These are phyloP conservation scores for Papilio polyxenes DNA, from an alignment of 1,140 invertebrate species.

Conservation along the genomic window DNA sequence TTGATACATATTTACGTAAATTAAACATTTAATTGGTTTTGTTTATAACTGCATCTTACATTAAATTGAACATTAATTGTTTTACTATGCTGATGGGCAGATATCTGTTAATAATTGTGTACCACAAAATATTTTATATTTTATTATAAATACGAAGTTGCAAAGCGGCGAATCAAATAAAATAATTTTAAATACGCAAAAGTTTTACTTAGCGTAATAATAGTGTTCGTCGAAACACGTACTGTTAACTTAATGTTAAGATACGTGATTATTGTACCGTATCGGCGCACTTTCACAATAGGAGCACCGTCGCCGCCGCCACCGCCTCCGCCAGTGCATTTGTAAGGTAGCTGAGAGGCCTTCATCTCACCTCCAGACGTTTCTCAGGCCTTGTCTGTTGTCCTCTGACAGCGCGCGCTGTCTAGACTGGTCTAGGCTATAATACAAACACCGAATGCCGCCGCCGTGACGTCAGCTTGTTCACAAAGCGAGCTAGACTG, in stretches of 20 bases:
- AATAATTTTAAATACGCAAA: background rate
- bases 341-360: constrained; percentile 59
- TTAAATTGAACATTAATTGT: too few species aligned
- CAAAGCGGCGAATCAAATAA: background rate
- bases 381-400: constrained; percentile 62
- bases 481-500: constrained; percentile 10
- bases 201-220: constrained; percentile 6
- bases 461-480: constrained; percentile 44
- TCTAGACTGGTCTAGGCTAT: constrained; percentile 58
- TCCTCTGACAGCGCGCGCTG: constrained; percentile 54
- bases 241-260: constrained; percentile 28
- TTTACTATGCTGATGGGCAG: background rate
- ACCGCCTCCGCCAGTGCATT: constrained; percentile 52
- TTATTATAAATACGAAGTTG: background rate
- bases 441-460: constrained; percentile 52
- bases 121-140: background rate
- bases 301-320: constrained; percentile 19
- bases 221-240: background rate
- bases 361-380: constrained; percentile 71
- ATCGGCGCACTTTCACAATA: constrained; percentile 41
- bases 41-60: too few species aligned
- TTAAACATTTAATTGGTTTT: too few species aligned
- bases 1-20: too few species aligned
- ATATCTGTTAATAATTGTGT: background rate
- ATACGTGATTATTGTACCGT: constrained; percentile 26